Base-by-base conservation (phyloP, 2,888 invertebrate species). In the Mimumesa dahlbomi region DNA sequence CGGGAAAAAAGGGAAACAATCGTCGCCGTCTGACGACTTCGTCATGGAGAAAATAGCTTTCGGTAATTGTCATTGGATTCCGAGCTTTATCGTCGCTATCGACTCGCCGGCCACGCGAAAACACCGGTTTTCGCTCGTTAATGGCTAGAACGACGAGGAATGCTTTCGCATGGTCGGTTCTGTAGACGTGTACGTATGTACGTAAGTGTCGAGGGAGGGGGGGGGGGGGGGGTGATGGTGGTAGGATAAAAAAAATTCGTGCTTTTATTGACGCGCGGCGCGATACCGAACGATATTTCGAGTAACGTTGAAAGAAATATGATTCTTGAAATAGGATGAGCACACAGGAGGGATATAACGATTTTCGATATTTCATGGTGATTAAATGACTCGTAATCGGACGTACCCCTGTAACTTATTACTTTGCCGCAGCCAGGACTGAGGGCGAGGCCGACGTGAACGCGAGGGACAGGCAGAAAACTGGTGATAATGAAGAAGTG, bases 351-450 rank as follows among this genome's bases (percentile, higher is more conserved):
- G 38, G 34, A 36, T 38, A 49, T 67, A 70, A 70, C 70, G 70
- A 67, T 70, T 70, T 70, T 67, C 70, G 70, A 62, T 70, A 67
- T 53, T 49, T 62, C 53, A 61, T 29, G 42, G 48, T 53, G 70
- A 67, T 70, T 67, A 67, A 70, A 40, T 52, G 57, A 70, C 56
- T 67, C 50, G 70, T 43, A 61, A 70, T 70, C 66, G 66, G 50
- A 54, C 54, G 45, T 48, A 43, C 42, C 66, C 40, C 36, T 52
- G 59, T 52, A 59, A 66, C 56, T 52, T 70, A 62, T 70, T 67
- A 53, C 66, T 59, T 38, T 16, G 61, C 42, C 56, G 43, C 25
- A 45, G 43, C 14, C 22, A 46, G 29, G 29, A 42, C 6, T 19
- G 40, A 18, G 57, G 66, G 56, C 40, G 61, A 50, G 65, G 54